A percentile compares a stretch with the other conserved stretches of the same genome.
These are phyloP conservation scores for Characodon lateralis DNA, from an alignment of 2,797 vertebrate genomes.

Conservation along the genomic window DNA sequence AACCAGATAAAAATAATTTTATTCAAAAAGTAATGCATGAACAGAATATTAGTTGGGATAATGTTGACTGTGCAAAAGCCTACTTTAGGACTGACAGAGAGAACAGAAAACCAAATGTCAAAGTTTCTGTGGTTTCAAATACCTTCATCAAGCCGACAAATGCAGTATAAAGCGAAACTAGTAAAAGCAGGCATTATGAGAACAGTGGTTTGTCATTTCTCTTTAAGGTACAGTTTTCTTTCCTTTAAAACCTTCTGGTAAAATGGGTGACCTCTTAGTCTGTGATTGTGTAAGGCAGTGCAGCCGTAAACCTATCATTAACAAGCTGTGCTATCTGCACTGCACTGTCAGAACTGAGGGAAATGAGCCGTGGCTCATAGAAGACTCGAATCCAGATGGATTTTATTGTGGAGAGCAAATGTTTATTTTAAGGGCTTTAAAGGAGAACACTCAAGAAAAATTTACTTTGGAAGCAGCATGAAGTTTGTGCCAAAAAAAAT, in stretches of 20 bases:
- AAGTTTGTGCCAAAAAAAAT: background rate
- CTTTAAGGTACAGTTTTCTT: slow-evolving; percentile 26
- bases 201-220: slow-evolving; percentile 8
- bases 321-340: slow-evolving; percentile 14
- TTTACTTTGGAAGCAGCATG: background rate
- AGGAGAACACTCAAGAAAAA: background rate
- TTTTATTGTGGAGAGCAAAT: slow-evolving; percentile 28
- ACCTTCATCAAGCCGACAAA: background rate
- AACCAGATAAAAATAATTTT: background rate
- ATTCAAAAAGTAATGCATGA: background rate
- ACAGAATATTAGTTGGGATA: background rate
- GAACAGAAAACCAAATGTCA: slow-evolving; percentile 2
- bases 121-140: background rate
- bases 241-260: slow-evolving; percentile 22
- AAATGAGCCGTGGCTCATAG: slow-evolving; percentile 28
- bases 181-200: slow-evolving; percentile 1
- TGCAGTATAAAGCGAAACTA: background rate
- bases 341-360: slow-evolving; percentile 8
- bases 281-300: slow-evolving; percentile 15
- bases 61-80: background rate
- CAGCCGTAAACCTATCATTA: slow-evolving; percentile 44
- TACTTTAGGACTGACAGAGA: background rate
- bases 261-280: slow-evolving; percentile 26
- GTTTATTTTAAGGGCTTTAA: slow-evolving; percentile 25
- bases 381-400: slow-evolving; percentile 3